These are phyloP conservation scores for Procavia capensis DNA, from an alignment of 2,113 vertebrate genomes.

Conservation along the genomic window DNA sequence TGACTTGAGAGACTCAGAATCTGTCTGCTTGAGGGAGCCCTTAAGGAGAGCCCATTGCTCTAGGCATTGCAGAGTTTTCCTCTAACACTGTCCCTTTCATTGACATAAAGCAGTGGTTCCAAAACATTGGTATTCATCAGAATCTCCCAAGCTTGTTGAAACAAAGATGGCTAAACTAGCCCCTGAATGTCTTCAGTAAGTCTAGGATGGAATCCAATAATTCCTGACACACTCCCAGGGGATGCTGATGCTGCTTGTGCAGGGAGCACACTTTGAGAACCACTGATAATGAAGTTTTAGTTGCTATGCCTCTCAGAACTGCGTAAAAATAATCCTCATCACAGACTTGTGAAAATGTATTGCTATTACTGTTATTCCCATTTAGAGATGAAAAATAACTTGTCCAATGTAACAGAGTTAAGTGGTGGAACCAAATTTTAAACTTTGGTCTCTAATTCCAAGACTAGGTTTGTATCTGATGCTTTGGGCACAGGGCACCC, in stretches of 20 bases:
- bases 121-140: neutral
- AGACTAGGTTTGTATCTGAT: neutral
- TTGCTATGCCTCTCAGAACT: neutral
- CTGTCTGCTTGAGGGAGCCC: neutral
- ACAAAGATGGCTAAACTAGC: neutral
- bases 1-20: neutral
- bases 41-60: neutral
- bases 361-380: neutral
- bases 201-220: neutral
- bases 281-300: neutral
- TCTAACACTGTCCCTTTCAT: neutral
- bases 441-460: constrained; percentile 16
- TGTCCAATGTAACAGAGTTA: neutral
- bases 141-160: neutral
- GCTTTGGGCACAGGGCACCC: neutral
- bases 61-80: neutral
- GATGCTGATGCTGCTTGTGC: neutral
- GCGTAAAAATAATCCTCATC: neutral
- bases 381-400: neutral
- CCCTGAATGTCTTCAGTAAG: neutral
- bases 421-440: neutral
- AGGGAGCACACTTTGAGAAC: neutral
- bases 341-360: neutral
- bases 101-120: neutral
- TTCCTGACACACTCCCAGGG: neutral